Conservation (phyloP, 2,113 vertebrate genomes). For the Agapornis roseicollis region DNA sequence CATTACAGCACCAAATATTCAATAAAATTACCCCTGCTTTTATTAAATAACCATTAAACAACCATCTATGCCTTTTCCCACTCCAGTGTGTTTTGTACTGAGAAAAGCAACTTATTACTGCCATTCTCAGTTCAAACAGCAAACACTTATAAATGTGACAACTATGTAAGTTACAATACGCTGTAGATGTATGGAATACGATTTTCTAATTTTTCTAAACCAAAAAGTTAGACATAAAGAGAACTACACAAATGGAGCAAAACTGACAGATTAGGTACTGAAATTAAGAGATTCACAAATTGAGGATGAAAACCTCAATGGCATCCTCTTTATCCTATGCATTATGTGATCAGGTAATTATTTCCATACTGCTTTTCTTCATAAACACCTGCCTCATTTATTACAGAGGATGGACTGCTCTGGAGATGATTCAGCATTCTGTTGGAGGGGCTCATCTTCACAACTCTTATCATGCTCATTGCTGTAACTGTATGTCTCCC, state of each 20-base stretch:
- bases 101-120: background rate
- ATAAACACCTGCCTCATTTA: background rate
- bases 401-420: background rate
- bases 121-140: background rate
- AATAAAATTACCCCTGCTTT: background rate
- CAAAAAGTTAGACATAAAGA: background rate
- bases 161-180: background rate
- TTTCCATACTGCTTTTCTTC: background rate
- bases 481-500: background rate
- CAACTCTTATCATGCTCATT: fast-evolving
- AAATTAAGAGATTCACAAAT: background rate
- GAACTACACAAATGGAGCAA: background rate
- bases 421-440: background rate
- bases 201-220: background rate
- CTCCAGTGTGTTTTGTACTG: background rate
- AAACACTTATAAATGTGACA: background rate
- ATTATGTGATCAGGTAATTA: background rate
- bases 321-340: background rate
- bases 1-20: background rate
- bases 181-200: background rate
- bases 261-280: background rate
- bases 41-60: background rate
- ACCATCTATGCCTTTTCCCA: background rate
- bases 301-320: background rate
- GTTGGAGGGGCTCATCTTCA: background rate